These are phyloP conservation scores for Diachrysia chrysitis DNA, from an alignment of 2,888 invertebrate species.

Conservation along the genomic window DNA sequence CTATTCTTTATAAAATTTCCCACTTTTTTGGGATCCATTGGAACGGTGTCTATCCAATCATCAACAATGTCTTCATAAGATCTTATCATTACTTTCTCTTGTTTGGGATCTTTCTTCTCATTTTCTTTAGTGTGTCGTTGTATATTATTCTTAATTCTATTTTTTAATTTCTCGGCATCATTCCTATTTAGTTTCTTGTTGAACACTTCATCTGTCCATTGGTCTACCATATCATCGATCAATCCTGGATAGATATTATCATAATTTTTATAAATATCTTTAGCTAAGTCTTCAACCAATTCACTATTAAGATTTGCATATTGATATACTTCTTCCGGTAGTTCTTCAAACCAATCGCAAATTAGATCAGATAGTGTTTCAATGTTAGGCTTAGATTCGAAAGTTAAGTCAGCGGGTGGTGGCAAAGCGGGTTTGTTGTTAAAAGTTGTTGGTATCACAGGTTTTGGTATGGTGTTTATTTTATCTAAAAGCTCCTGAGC, in stretches of 20 bases:
- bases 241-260: slow-evolving; percentile 11
- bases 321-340: slow-evolving; percentile 26
- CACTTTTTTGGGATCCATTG: slow-evolving; percentile 16
- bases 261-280: slow-evolving; percentile 22
- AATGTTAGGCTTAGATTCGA: slow-evolving; percentile 11
- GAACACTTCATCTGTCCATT: slow-evolving; percentile 38
- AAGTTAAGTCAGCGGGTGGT: neutral
- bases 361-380: slow-evolving; percentile 28
- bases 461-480: slow-evolving; percentile 68
- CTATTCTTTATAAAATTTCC: slow-evolving; percentile 20
- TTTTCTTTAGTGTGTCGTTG: slow-evolving; percentile 3
- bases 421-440: neutral
- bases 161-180: slow-evolving; percentile 28
- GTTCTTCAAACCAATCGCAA: slow-evolving; percentile 39
- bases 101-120: slow-evolving; percentile 10
- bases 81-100: slow-evolving; percentile 31
- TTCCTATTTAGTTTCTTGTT: slow-evolving; percentile 19
- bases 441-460: slow-evolving; percentile 23
- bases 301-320: slow-evolving; percentile 18
- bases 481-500: slow-evolving; percentile 69
- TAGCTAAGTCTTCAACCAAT: slow-evolving; percentile 32
- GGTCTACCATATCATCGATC: slow-evolving; percentile 20
- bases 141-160: slow-evolving; percentile 25
- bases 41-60: slow-evolving; percentile 43
- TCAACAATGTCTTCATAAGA: slow-evolving; percentile 45